phyloP scores from a whole-genome alignment of 2,797 vertebrate species.

The Chaetodon trifasciatus region DNA sequence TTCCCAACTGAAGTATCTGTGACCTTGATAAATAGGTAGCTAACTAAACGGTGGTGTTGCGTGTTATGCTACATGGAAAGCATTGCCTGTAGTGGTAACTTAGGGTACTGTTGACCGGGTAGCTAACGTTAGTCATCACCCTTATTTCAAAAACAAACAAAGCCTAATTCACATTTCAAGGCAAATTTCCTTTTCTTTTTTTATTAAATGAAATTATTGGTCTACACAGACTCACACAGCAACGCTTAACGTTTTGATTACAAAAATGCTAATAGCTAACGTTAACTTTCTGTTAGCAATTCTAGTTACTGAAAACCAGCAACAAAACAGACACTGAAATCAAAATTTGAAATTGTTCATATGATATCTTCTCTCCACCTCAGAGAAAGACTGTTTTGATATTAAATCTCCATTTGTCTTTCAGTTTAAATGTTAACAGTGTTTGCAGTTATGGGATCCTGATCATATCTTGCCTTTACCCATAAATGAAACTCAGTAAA shows the following conservation, averaged over 20 bases:
- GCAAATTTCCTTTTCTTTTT: accelerated
- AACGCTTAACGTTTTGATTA: not conserved
- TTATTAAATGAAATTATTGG: not conserved
- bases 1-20: accelerated
- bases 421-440: not conserved
- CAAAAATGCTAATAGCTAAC: not conserved
- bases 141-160: not conserved
- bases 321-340: not conserved
- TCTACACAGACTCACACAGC: not conserved
- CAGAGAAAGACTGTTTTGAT: not conserved
- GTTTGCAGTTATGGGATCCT: not conserved
- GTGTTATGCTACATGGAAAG: conserved; percentile 14
- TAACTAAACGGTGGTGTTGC: accelerated
- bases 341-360: not conserved
- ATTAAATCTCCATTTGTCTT: not conserved
- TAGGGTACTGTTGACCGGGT: not conserved
- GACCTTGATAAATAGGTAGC: accelerated
- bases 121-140: not conserved
- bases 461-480: not conserved
- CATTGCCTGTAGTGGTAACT: conserved; percentile 13
- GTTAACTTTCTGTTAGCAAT: too few species aligned
- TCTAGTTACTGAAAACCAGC: not conserved
- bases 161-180: not conserved
- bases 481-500: not conserved
- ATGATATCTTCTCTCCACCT: not conserved